These are phyloP conservation scores for Scaptomyza polygonia DNA, from an alignment of 2,888 invertebrate species.

Conservation along the genomic window DNA sequence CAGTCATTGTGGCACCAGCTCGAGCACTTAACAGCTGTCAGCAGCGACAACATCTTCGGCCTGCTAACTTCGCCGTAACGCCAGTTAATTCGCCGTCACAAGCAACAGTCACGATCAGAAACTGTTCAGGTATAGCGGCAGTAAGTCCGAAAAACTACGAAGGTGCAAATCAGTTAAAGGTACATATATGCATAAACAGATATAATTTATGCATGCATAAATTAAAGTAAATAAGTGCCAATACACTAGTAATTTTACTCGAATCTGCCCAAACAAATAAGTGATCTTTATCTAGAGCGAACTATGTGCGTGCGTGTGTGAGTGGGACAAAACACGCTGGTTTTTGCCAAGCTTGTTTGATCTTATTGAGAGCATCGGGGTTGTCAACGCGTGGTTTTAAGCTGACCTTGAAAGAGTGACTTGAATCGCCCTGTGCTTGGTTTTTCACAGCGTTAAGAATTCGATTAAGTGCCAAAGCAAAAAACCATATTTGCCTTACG, in stretches of 20 bases:
- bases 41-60: constrained; percentile 2
- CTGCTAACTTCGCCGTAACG: constrained; percentile 24
- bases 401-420: constrained; percentile 31
- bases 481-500: background rate
- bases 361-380: background rate
- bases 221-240: background rate
- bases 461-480: too few species aligned
- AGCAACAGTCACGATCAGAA: constrained; percentile 56
- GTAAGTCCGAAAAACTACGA: constrained; percentile 35
- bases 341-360: background rate
- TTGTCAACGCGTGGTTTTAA: constrained; percentile 13
- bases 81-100: constrained; percentile 1
- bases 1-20: constrained; percentile 12
- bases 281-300: background rate
- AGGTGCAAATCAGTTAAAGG: constrained; percentile 9
- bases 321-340: constrained; percentile 29
- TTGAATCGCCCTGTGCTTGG: constrained; percentile 21
- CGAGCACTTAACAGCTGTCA: constrained; percentile 41
- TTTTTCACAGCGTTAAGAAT: background rate
- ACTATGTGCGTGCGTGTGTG: constrained; percentile 1
- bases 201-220: background rate
- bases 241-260: background rate
- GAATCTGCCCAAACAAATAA: background rate
- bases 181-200: background rate
- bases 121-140: constrained; percentile 38